Evolutionary conservation across 1,140 invertebrate species (phyloP).

Genomic region (Tetragonula clypearis): DNA sequence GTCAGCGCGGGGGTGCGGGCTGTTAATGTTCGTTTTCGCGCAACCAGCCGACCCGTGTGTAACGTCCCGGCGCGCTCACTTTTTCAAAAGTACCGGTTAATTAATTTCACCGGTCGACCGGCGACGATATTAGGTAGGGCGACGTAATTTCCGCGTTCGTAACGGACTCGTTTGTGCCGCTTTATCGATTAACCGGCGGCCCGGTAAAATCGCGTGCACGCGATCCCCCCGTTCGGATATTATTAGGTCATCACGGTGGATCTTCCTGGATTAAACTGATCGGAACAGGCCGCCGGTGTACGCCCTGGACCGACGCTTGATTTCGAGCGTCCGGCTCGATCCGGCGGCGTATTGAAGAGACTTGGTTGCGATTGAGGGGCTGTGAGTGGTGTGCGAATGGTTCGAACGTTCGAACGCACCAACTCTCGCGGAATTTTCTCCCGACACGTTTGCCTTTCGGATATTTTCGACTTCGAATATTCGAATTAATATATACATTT

Average conservation of each 20-base stretch:
- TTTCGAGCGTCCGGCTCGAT: not conserved
- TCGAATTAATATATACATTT: too few species aligned
- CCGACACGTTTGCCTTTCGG: not conserved
- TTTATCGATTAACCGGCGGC: conserved; percentile 43
- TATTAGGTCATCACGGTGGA: conserved; percentile 28
- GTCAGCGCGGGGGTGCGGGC: not conserved
- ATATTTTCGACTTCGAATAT: not conserved
- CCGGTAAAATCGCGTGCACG: conserved; percentile 35
- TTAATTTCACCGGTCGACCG: conserved; percentile 34
- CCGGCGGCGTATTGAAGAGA: too few species aligned
- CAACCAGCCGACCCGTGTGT: conserved; percentile 1
- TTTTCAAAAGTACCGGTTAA: conserved; percentile 44
- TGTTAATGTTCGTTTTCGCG: conserved; percentile 38
- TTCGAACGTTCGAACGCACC: not conserved
- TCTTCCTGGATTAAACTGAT: conserved; percentile 8
- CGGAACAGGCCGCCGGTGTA: not conserved
- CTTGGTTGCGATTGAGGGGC: too few species aligned
- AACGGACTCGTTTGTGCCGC: conserved; percentile 34
- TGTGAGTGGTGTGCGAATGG: not conserved
- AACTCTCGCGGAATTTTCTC: not conserved
- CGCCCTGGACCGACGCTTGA: not conserved
- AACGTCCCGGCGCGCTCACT: conserved; percentile 19
- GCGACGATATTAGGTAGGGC: conserved; percentile 5
- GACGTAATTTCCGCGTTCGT: conserved; percentile 46
- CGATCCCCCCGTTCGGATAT: conserved; percentile 25